Conservation (phyloP, 2,888 invertebrate species). For the Pyrrhosoma nymphula region DNA sequence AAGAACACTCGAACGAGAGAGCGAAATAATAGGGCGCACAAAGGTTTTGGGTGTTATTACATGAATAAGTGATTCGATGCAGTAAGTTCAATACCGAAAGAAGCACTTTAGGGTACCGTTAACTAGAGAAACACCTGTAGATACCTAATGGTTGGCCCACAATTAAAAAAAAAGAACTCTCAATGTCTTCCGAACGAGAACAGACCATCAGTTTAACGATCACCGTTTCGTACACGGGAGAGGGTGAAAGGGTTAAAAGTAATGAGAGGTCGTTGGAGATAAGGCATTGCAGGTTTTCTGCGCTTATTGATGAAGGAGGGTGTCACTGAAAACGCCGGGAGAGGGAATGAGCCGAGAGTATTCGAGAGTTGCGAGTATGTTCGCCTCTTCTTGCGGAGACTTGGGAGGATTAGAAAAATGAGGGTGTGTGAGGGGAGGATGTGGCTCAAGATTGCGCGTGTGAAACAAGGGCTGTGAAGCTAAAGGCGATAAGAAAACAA, state of each 20-base stretch:
- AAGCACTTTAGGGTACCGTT: background rate
- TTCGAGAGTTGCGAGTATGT: too few relatives aligned
- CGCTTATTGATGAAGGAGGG: background rate
- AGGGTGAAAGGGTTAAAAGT: background rate
- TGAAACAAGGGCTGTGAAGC: slow-evolving; percentile 52
- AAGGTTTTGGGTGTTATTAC: too few relatives aligned
- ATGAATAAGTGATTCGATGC: too few relatives aligned
- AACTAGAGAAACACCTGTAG: background rate
- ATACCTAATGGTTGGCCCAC: background rate
- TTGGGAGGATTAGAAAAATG: background rate
- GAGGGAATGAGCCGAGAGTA: background rate
- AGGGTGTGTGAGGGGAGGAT: background rate
- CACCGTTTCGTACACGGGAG: background rate
- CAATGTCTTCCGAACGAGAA: background rate
- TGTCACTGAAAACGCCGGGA: background rate
- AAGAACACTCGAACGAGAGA: too few relatives aligned
- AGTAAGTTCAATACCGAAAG: too few relatives aligned
- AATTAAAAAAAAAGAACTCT: background rate
- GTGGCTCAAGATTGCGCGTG: background rate
- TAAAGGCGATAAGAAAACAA: slow-evolving; percentile 11
- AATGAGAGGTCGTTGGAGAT: slow-evolving; percentile 1
- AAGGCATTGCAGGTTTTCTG: background rate
- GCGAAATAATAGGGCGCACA: too few relatives aligned
- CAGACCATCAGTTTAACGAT: background rate
- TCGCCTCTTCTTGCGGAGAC: background rate